Evolutionary conservation across 2,797 vertebrate species (phyloP), one percentile per base, ranked within the genome.

Genomic region (Acomys russatus): DNA sequence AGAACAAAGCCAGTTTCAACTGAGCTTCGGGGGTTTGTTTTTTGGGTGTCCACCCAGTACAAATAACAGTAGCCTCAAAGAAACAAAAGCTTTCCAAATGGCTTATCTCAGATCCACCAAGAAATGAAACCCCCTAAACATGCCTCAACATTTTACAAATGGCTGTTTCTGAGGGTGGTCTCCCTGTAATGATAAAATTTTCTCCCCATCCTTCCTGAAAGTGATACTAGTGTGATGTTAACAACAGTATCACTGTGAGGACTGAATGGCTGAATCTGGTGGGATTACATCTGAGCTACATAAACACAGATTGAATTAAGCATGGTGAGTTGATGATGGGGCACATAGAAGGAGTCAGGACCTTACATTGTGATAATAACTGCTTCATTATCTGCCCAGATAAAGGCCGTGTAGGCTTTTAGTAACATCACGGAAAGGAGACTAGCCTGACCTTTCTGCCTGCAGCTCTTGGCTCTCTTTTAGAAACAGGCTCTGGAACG

Each of bases 351-450:
- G 95, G 97, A 94, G 30, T 92, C 38, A n/a, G 91, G 94, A 96
- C 98, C 96, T 97, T 98, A 54, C 49, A 9, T 97, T 78, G 89
- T 96, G 96, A 98, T 96, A 92, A 97, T 97, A 95, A 71, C 90
- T 96, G n/a, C 96, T 84, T 98, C 98, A 96, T 98, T 98, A 97
- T 98, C 96, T 97, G 30, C 96, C 83, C 77, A 1, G 88, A 98
- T 97, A 98, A 97, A 98, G 97, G 98, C 95, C 66, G 23, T 44
- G 56, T 49, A 92, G 92, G 89, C 95, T 94, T 96, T 97, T 96
- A 97, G 93, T 95, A 96, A 95, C 15, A 92, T 96, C 78, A 2
- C 80, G 89, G 14, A 95, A 96, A 97, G 96, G 94, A 95, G 86
- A 88, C 85, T n/a, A 90, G 90, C 80, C 18, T 96, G 97, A 96